Conservation (phyloP, 2,888 invertebrate species). For the Caenorhabditis sp. region DNA sequence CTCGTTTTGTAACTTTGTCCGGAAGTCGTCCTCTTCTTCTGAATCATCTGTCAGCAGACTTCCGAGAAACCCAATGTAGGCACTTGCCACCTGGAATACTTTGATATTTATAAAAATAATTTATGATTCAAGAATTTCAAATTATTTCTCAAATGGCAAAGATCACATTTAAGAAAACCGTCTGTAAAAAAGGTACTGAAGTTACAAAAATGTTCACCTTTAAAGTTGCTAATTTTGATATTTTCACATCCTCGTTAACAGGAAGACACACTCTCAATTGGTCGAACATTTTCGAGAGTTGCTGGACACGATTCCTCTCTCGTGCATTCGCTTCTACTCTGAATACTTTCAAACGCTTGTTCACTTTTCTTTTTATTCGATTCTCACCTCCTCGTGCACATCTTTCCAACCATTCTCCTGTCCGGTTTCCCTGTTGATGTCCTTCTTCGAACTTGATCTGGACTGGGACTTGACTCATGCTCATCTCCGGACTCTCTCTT, state of each 20-base stretch:
- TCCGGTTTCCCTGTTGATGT: conserved; percentile 44
- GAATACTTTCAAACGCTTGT: neutral
- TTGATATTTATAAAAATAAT: too few species aligned
- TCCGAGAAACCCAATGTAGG: conserved; percentile 58
- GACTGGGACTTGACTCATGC: conserved; percentile 43
- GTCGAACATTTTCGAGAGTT: conserved; percentile 58
- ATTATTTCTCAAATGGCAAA: too few species aligned
- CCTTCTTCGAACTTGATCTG: conserved; percentile 21
- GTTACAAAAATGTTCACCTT: conserved; percentile 39
- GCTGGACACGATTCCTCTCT: conserved; percentile 62
- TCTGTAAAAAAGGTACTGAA: too few species aligned
- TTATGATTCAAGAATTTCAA: too few species aligned
- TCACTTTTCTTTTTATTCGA: neutral
- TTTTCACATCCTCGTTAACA: conserved; percentile 34
- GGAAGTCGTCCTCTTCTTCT: conserved; percentile 20
- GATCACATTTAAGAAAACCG: too few species aligned
- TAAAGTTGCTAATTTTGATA: conserved; percentile 57
- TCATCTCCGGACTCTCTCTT: conserved; percentile 14
- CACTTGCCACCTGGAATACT: conserved; percentile 43
- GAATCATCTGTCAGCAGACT: conserved; percentile 29
- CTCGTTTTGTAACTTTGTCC: conserved; percentile 26
- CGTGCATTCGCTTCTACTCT: conserved; percentile 63
- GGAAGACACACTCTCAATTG: conserved; percentile 39
- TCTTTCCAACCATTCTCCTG: conserved; percentile 43
- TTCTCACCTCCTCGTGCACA: conserved; percentile 34